phyloP scores from a whole-genome alignment of 1,140 invertebrate species.

The Drosophila nikananu region DNA sequence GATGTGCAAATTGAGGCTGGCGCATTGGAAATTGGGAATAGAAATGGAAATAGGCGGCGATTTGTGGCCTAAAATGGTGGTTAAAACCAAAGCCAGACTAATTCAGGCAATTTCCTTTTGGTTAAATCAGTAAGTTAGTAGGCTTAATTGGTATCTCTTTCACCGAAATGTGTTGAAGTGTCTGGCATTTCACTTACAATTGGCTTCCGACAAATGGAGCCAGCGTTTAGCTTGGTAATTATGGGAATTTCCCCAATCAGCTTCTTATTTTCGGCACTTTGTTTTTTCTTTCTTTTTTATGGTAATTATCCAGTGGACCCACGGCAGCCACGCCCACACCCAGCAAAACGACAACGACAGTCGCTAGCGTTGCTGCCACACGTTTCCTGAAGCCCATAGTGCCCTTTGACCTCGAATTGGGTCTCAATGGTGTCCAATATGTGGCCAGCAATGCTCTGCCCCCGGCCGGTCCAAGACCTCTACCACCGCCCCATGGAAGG shows the following conservation, averaged over 20 bases:
- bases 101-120: background rate
- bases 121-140: conserved; percentile 12
- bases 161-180: conserved; percentile 56
- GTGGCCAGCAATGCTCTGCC: conserved; percentile 51
- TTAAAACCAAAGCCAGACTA: background rate
- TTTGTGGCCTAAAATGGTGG: conserved; percentile 31
- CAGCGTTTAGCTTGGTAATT: conserved; percentile 6
- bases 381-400: conserved; percentile 64
- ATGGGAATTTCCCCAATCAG: conserved; percentile 44
- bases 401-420: conserved; percentile 68
- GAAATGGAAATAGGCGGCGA: conserved; percentile 11
- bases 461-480: conserved; percentile 12
- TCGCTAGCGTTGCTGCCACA: background rate
- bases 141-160: conserved; percentile 1
- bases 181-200: conserved; percentile 59
- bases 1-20: conserved; percentile 21
- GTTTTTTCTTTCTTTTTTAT: background rate
- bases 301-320: conserved; percentile 29
- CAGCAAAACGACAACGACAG: conserved; percentile 22
- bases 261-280: background rate
- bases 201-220: conserved; percentile 76
- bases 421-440: conserved; percentile 58
- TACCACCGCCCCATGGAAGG: conserved; percentile 12
- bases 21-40: conserved; percentile 47
- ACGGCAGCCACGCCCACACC: conserved; percentile 48